Evolutionary conservation across 53 echinoderm and acorn worm genomes (phyloP).

Genomic region (Apostichopus leukothele): DNA sequence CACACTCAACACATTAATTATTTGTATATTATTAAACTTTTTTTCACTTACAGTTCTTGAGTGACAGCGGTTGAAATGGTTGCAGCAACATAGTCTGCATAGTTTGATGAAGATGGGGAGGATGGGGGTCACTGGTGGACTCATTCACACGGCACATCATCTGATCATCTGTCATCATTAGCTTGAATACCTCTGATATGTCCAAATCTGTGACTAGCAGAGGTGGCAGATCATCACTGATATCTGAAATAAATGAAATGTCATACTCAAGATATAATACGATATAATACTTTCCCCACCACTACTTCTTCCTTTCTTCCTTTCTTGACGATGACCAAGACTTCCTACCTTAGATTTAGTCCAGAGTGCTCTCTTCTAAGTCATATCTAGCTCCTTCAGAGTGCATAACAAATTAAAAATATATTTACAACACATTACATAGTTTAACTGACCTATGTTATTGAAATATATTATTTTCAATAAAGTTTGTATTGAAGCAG

Average conservation of each 20-base stretch:
- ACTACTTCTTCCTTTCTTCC: neutral
- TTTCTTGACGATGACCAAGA: neutral
- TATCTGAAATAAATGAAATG: slow-evolving; percentile 23
- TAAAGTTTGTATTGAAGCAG: slow-evolving; percentile 24
- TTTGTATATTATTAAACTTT: slow-evolving; percentile 22
- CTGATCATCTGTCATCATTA: slow-evolving; percentile 31
- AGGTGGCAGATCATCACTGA: slow-evolving; percentile 23
- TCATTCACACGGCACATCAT: slow-evolving; percentile 30
- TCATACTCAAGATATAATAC: slow-evolving; percentile 1
- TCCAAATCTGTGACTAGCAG: slow-evolving; percentile 26
- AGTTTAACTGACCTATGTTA: neutral
- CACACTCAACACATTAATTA: slow-evolving; percentile 21
- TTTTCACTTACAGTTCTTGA: slow-evolving; percentile 35
- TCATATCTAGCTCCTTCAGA: neutral
- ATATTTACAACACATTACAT: neutral
- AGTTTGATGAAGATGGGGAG: neutral
- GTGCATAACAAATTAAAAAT: slow-evolving; percentile 20
- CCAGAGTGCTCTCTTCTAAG: neutral
- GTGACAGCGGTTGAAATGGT: slow-evolving; percentile 36
- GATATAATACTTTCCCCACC: neutral
- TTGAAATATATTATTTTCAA: slow-evolving; percentile 24
- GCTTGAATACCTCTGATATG: slow-evolving; percentile 30
- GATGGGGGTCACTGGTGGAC: slow-evolving; percentile 22
- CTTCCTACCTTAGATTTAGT: slow-evolving; percentile 9
- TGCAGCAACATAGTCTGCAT: slow-evolving; percentile 31